These are phyloP conservation scores for Pogonognathellus flavescens DNA, from an alignment of 1,140 invertebrate genomes.

Conservation along the genomic window DNA sequence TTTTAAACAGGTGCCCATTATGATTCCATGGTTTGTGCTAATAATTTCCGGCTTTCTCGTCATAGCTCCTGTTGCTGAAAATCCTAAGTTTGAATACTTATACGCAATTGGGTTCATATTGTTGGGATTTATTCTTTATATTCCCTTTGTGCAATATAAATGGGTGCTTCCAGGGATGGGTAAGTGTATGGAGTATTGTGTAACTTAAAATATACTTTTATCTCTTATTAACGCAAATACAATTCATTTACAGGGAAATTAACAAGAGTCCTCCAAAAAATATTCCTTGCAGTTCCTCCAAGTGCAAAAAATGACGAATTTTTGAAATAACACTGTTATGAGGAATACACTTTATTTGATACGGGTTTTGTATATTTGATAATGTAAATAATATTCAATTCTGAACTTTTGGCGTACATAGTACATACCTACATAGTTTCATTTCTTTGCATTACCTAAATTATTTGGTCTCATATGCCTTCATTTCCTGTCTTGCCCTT, in stretches of 20 bases:
- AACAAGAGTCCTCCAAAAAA: constrained; percentile 28
- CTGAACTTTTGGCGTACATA: too few species aligned
- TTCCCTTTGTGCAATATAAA: constrained; percentile 73
- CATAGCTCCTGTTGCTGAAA: constrained; percentile 72
- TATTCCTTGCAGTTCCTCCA: constrained; percentile 48
- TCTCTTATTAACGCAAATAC: neutral
- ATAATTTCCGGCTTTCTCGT: constrained; percentile 73
- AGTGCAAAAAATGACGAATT: constrained; percentile 4
- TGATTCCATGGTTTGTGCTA: constrained; percentile 72
- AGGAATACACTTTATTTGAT: too few species aligned
- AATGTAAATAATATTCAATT: too few species aligned
- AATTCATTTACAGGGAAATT: neutral
- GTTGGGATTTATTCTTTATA: constrained; percentile 72
- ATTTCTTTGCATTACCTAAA: too few species aligned
- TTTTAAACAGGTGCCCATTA: constrained; percentile 70
- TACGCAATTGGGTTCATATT: constrained; percentile 73
- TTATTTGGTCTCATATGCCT: too few species aligned
- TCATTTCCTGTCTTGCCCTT: too few species aligned
- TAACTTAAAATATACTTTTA: neutral
- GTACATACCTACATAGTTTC: too few species aligned
- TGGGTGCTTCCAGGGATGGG: constrained; percentile 68
- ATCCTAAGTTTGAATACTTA: constrained; percentile 70
- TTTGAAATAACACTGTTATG: too few species aligned
- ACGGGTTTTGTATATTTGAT: too few species aligned
- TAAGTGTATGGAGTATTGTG: constrained; percentile 52